Evolutionary conservation across 2,888 invertebrate genomes (phyloP).

Genomic region (Siphonodentalium dalli): DNA sequence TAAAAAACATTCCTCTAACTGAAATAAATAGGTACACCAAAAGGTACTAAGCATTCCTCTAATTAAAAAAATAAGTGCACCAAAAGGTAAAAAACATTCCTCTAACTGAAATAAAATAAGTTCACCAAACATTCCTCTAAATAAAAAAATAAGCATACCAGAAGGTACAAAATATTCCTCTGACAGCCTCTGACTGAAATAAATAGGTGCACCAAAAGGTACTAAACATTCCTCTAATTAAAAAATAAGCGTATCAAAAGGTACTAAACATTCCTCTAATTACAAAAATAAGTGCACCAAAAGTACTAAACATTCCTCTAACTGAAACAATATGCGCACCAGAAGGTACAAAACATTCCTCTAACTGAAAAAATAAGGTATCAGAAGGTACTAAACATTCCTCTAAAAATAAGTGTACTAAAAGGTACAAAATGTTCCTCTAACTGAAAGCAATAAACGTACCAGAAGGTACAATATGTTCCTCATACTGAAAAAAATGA

Average conservation of each 20-base stretch:
- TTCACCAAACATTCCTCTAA: slow-evolving; percentile 44
- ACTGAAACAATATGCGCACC: neutral
- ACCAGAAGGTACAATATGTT: neutral
- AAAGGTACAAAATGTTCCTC: slow-evolving; percentile 56
- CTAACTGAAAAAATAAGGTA: neutral
- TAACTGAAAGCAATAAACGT: neutral
- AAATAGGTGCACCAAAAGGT: neutral
- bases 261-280: slow-evolving; percentile 39
- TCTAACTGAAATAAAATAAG: slow-evolving; percentile 55
- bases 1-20: slow-evolving; percentile 52
- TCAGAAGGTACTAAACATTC: neutral
- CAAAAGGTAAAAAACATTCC: slow-evolving; percentile 55
- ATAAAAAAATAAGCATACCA: neutral
- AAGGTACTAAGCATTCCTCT: neutral
- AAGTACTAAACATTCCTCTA: slow-evolving; percentile 45
- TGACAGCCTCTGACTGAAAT: too few relatives aligned
- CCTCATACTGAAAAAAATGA: neutral
- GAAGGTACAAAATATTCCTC: neutral
- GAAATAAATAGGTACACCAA: neutral
- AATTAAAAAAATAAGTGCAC: neutral
- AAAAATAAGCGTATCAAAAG: slow-evolving; percentile 39
- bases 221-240: neutral
- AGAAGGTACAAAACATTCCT: neutral
- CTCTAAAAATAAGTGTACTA: slow-evolving; percentile 16
- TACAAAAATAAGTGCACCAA: slow-evolving; percentile 11